These are phyloP conservation scores for Calliphora vicina DNA, from an alignment of 1,140 invertebrate species.

Conservation along the genomic window DNA sequence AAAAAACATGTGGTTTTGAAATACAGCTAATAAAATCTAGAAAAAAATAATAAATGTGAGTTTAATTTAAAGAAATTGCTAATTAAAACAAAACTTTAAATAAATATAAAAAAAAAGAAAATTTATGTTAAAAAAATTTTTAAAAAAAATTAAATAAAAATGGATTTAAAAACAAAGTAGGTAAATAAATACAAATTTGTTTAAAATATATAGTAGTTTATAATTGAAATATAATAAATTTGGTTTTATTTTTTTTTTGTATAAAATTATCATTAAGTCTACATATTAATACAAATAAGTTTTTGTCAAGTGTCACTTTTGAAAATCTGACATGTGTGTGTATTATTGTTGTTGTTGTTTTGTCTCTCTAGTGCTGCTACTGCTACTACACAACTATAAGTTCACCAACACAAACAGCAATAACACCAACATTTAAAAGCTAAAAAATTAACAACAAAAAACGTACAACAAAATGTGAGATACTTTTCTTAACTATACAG, in stretches of 20 bases:
- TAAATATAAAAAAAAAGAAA: not conserved
- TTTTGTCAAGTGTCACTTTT: not conserved
- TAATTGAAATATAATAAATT: not conserved
- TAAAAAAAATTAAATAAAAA: not conserved
- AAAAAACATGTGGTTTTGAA: conserved; percentile 32
- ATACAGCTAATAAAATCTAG: not conserved
- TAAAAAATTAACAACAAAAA: too few relatives aligned
- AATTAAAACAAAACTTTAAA: not conserved
- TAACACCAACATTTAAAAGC: not conserved
- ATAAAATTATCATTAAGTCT: not conserved
- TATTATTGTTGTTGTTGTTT: not conserved
- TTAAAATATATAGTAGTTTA: not conserved
- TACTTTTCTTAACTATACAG: not conserved
- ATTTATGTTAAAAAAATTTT: not conserved
- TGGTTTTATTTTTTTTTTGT: not conserved
- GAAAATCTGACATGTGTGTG: not conserved
- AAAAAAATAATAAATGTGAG: not conserved
- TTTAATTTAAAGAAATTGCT: not conserved
- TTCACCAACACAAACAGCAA: not conserved
- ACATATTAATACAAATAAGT: not conserved
- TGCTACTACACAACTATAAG: not conserved
- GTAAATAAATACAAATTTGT: not conserved
- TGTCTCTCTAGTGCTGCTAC: not conserved
- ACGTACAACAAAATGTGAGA: not conserved
- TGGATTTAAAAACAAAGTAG: conserved; percentile 20